phyloP scores from a whole-genome alignment of 2,113 vertebrate species.

The Neotoma lepida region DNA sequence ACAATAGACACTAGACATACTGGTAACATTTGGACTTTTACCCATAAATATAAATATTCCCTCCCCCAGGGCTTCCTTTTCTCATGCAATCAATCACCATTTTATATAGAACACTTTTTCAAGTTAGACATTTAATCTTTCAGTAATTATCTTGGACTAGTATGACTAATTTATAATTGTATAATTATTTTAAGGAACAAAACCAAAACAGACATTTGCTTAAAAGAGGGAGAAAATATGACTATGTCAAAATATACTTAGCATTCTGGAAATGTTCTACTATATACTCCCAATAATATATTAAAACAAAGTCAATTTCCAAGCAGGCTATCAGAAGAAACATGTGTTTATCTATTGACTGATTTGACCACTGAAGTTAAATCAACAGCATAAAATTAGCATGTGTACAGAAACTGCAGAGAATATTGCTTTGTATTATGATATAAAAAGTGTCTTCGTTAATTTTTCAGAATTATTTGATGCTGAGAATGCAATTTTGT shows the following conservation, averaged over 20 bases:
- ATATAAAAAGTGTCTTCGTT: not conserved
- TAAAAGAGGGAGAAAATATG: not conserved
- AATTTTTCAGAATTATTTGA: not conserved
- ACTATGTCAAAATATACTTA: not conserved
- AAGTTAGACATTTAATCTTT: not conserved
- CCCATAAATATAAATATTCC: constrained; percentile 4
- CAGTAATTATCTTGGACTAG: constrained; percentile 21
- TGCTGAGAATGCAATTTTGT: constrained; percentile 1
- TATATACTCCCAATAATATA: not conserved
- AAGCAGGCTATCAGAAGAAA: not conserved
- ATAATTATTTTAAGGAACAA: constrained; percentile 27
- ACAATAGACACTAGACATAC: not conserved
- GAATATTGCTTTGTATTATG: not conserved
- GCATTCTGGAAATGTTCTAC: not conserved
- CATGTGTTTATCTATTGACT: not conserved
- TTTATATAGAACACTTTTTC: not conserved
- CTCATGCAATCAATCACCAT: not conserved
- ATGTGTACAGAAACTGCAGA: not conserved
- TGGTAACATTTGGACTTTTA: constrained; percentile 27
- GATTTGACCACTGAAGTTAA: not conserved
- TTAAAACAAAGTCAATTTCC: not conserved
- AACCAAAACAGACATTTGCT: not conserved
- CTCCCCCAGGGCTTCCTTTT: not conserved
- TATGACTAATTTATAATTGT: constrained; percentile 26
- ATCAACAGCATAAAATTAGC: not conserved